Evolutionary conservation across 2,888 invertebrate genomes (phyloP), one percentile per base, ranked within the genome.

Genomic region (Colletes collaris): DNA sequence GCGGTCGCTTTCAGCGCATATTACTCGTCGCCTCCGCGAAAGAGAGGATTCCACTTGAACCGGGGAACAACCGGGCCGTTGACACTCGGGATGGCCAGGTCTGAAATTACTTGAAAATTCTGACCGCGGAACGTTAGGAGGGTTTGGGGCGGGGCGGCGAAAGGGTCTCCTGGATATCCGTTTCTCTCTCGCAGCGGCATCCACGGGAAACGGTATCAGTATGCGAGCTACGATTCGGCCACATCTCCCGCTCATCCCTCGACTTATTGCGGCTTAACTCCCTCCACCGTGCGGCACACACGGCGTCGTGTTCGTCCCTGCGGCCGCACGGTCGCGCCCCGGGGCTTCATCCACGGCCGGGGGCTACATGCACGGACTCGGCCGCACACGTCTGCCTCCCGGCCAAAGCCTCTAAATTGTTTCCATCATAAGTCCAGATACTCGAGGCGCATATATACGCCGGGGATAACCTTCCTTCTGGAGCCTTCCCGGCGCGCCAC

Each of bases 371-470:
- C 68, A 76, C 67, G 65, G 66, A 69, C 75, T 70, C 53, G 67
- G 74, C 69, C 86, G 84, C 79, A 85, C 87, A 89, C 82, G 88
- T 88, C 87, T 85, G 85, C 86, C 83, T 82, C 83, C 82, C 82
- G 79, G 82, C 89, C 88, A 92, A 93, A 93, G 91, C 92, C 91
- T 89, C 92, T 92, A 92, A 93, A 93, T 93, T 93, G 93, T 93
- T 93, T 93, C 92, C 92, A 89, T 92, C 93, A 93, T 93, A 93
- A 93, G 92, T 93, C 91, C 92, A 92, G 92, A 92, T 92, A 92
- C 92, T 91, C 90, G 87, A 84, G 87, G 86, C 89, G 88, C 90
- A 90, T 91, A 90, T 90, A 92, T 83, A 84, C 80, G 49, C 67
- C 84, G 82, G 92, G 44, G 90, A 92, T 92, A 92, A 91, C 90